A percentile compares a stretch with the other conserved stretches of the same genome.
Evolutionary conservation across 2,888 invertebrate genomes (phyloP).

Genomic region (Tinea semifulvella): DNA sequence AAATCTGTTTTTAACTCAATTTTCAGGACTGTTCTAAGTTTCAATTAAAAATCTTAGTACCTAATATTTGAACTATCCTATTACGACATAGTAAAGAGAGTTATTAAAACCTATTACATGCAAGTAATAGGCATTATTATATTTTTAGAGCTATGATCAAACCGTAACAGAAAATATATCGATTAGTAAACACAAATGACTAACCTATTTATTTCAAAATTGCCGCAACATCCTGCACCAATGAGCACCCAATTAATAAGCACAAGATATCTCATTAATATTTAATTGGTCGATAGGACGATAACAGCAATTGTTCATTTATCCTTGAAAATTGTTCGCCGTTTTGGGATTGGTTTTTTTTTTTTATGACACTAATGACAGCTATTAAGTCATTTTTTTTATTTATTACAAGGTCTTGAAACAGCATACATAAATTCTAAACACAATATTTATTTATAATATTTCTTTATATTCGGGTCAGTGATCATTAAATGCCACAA

Average conservation of each 20-base stretch:
- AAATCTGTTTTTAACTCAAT: no score
- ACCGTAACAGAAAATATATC: background rate
- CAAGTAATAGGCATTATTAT: slow-evolving; percentile 3
- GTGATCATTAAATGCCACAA: no score
- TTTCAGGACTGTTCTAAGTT: no score
- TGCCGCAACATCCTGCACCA: slow-evolving; percentile 11
- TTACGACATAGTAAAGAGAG: background rate
- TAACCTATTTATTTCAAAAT: slow-evolving; percentile 9
- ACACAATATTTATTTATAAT: no score
- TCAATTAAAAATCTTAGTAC: no score
- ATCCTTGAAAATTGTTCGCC: background rate
- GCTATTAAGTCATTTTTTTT: no score
- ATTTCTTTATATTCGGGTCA: no score
- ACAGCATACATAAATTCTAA: no score
- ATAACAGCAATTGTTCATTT: background rate
- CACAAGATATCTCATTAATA: slow-evolving; percentile 5
- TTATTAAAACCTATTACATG: background rate
- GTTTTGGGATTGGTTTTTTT: no score
- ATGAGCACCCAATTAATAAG: slow-evolving; percentile 7
- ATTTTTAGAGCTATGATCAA: background rate
- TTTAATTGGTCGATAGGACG: slow-evolving; percentile 3
- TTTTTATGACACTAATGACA: background rate
- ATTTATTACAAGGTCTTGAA: no score
- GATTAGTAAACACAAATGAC: background rate
- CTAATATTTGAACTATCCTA: no score